Base-by-base conservation (phyloP, 2,888 invertebrate genomes). In the Mechanitis mazaeus region DNA sequence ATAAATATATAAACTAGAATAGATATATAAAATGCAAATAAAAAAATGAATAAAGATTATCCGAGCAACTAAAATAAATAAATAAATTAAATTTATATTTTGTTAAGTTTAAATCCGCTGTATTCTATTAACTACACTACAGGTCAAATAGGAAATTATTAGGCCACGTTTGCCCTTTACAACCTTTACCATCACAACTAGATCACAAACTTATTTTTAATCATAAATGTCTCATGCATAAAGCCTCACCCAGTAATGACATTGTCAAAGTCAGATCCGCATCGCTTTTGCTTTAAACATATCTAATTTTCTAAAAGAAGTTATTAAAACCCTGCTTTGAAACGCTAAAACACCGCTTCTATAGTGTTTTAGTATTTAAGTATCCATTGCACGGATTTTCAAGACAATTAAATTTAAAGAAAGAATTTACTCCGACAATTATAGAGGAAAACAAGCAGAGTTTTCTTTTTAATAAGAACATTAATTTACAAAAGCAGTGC, bases 141-240 rank as follows among this genome's bases (percentile, higher is more conserved):
- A 42, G 12, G 28, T 61, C 67, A 69, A 73, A 80, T 76, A 83
- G 85, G 83, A 85, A 85, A 85, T 85, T 81, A 85, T 84, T 80
- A 83, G 83, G 78, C 76, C 75, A 63, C 76, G 75, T 68, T 76
- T 72, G 78, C 77, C 79, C 77, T 83, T 83, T 80, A 77, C 79
- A 77, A 78, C 78, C 75, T 80, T 78, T 76, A 71, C 64, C 74
- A 66, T 66, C 66, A 71, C 69, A 73, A 80, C 82, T 73, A 77
- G 78, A 81, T 80, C 75, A 75, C 71, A 72, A 75, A 75, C 71
- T 76, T 76, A 82, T 85, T 85, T 85, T 83, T 81, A 85, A 86
- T 85, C 82, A 83, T 83, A 79, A 83, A 80, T 68, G 83, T 84
- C 84, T 71, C 71, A 60, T 65, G 74, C 84, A 83, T 73, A 81